phyloP scores from a whole-genome alignment of 2,113 vertebrate species.

The Corvus hawaiiensis region DNA sequence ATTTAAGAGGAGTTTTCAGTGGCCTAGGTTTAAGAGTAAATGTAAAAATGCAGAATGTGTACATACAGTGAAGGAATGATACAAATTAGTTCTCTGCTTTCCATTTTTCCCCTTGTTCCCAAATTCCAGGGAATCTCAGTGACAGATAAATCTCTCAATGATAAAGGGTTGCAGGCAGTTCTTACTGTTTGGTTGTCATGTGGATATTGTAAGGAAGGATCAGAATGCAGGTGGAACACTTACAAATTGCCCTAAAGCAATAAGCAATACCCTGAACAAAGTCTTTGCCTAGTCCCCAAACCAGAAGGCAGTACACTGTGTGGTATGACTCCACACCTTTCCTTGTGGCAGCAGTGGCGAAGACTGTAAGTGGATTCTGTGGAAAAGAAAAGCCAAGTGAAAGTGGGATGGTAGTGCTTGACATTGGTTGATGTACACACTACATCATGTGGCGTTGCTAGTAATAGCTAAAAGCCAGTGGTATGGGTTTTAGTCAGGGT shows the following conservation, averaged over 20 bases:
- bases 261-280: neutral
- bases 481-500: neutral
- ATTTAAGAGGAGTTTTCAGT: neutral
- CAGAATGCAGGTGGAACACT: neutral
- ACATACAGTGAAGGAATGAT: neutral
- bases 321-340: neutral
- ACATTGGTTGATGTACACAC: fast-evolving
- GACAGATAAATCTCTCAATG: neutral
- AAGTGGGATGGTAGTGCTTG: neutral
- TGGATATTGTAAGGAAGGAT: neutral
- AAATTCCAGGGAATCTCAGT: neutral
- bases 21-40: neutral
- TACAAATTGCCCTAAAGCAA: neutral
- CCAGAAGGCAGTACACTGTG: neutral
- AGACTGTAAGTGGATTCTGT: neutral
- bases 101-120: neutral
- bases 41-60: neutral
- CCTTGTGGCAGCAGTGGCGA: fast-evolving
- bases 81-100: neutral
- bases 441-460: neutral
- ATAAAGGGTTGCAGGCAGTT: neutral
- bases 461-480: neutral
- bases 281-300: neutral
- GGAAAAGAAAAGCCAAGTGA: neutral
- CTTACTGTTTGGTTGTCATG: neutral